Percentiles rank a stretch among this genome's conserved stretches.
Conservation (phyloP, 2,797 vertebrate species). For the Arnoldichthys spilopterus region DNA sequence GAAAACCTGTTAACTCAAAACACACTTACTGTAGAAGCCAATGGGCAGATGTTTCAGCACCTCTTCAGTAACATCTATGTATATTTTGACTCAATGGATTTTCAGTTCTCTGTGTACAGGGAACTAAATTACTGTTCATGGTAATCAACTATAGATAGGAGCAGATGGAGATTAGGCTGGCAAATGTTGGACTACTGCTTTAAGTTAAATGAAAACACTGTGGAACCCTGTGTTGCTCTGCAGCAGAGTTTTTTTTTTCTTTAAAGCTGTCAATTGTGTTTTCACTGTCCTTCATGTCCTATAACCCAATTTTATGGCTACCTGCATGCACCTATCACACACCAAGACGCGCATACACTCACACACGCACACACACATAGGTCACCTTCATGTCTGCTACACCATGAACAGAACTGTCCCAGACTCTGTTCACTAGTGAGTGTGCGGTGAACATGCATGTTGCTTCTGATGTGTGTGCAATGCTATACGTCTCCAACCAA, state of each 20-base stretch:
- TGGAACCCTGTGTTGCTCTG: not conserved
- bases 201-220: not conserved
- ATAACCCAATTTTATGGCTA: conserved; percentile 24
- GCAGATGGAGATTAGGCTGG: not conserved
- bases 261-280: conserved; percentile 17
- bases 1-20: too few species aligned
- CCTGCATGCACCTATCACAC: conserved; percentile 1
- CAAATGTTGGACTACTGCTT: not conserved
- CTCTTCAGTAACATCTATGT: too few species aligned
- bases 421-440: not conserved
- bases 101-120: too few species aligned
- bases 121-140: too few species aligned
- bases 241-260: not conserved
- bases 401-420: not conserved
- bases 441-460: not conserved
- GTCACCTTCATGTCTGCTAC: conserved; percentile 37
- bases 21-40: too few species aligned
- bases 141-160: too few species aligned
- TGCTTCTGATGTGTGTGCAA: not conserved
- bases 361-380: not conserved
- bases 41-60: too few species aligned
- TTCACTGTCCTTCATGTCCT: conserved; percentile 11
- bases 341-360: not conserved
- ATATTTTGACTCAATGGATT: too few species aligned
- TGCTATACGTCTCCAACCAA: not conserved